Percentiles rank a stretch among this genome's conserved stretches.
phyloP scores from a whole-genome alignment of 2,797 vertebrate species.

The Poecile montanus region DNA sequence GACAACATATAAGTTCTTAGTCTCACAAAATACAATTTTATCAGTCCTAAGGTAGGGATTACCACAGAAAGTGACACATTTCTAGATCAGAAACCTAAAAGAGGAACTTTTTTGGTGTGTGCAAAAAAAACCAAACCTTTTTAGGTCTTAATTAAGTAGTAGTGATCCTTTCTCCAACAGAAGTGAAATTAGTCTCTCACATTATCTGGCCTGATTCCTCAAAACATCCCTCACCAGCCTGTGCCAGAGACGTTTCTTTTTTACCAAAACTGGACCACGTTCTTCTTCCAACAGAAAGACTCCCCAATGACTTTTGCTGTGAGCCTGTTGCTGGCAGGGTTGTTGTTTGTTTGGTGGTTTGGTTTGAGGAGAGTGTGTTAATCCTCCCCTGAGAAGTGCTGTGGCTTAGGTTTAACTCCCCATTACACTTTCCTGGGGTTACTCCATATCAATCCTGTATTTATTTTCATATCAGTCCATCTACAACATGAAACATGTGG shows the following conservation, averaged over 20 bases:
- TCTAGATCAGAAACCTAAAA: not conserved
- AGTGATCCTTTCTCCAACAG: not conserved
- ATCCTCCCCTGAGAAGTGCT: not conserved
- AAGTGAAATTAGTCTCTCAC: not conserved
- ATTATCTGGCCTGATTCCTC: not conserved
- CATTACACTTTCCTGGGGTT: not conserved
- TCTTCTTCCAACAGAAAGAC: not conserved
- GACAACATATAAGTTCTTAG: not conserved
- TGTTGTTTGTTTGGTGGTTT: not conserved
- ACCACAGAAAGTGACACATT: not conserved
- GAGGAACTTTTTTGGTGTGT: not conserved
- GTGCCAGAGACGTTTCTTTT: not conserved
- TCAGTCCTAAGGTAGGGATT: not conserved
- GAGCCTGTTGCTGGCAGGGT: not conserved
- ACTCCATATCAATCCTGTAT: not conserved
- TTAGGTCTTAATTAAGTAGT: not conserved
- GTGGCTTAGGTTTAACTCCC: not conserved
- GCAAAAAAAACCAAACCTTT: fast-evolving
- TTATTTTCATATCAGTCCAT: not conserved
- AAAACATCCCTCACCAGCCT: not conserved
- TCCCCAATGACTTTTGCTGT: not conserved
- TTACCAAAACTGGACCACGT: not conserved
- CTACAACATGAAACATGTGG: not conserved
- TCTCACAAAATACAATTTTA: not conserved
- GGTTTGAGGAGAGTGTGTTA: not conserved